These are phyloP conservation scores for Pemphredon lugubris DNA, from an alignment of 2,888 invertebrate species.

Conservation along the genomic window DNA sequence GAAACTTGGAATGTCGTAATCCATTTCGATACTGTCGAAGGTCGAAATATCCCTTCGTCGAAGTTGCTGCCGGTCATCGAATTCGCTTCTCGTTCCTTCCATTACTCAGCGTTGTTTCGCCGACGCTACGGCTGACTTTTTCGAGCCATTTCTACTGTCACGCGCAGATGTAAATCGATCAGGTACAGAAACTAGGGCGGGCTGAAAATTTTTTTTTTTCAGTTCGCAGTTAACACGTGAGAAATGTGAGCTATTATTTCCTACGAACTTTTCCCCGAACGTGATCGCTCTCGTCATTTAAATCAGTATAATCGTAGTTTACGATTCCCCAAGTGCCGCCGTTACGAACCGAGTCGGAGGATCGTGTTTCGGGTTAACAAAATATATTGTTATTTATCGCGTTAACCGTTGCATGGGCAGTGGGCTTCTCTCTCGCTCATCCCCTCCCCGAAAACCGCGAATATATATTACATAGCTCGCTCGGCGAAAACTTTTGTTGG, in stretches of 20 bases:
- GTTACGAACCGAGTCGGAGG: too few relatives aligned
- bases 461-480: too few relatives aligned
- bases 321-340: slow-evolving; percentile 8
- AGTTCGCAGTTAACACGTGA: slow-evolving; percentile 17
- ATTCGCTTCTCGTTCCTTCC: slow-evolving; percentile 58
- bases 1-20: slow-evolving; percentile 59
- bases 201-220: slow-evolving; percentile 14
- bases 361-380: too few relatives aligned
- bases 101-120: slow-evolving; percentile 59
- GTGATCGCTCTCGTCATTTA: slow-evolving; percentile 13
- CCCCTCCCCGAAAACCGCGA: too few relatives aligned
- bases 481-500: too few relatives aligned
- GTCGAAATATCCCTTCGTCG: slow-evolving; percentile 51
- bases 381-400: too few relatives aligned
- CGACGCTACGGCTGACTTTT: slow-evolving; percentile 45
- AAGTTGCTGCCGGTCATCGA: slow-evolving; percentile 56
- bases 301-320: slow-evolving; percentile 18
- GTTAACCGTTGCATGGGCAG: too few relatives aligned
- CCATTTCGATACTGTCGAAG: slow-evolving; percentile 63
- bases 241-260: slow-evolving; percentile 32
- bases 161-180: slow-evolving; percentile 54
- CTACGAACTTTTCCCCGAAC: slow-evolving; percentile 12
- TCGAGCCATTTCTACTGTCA: slow-evolving; percentile 52
- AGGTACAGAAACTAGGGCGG: slow-evolving; percentile 46
- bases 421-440: too few relatives aligned